Conservation (phyloP, 2,113 vertebrate genomes). For the Pterophyllum scalare region DNA sequence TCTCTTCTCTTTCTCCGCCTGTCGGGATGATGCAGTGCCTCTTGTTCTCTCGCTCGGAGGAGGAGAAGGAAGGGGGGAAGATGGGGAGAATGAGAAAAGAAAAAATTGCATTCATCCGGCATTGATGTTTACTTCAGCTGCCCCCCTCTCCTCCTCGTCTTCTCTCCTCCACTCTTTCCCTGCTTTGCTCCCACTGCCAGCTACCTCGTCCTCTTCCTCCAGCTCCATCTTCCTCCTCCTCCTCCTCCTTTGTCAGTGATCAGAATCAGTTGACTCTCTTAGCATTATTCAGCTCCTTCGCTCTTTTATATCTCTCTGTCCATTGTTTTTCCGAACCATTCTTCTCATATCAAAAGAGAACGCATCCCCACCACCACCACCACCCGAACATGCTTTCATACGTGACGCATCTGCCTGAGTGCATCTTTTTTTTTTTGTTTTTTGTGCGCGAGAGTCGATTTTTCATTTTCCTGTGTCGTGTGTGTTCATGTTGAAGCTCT, state of each 20-base stretch:
- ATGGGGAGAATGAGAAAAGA: conserved; percentile 60
- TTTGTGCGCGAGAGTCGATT: conserved; percentile 1
- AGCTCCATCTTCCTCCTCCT: conserved; percentile 31
- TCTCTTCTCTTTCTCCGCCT: conserved; percentile 85
- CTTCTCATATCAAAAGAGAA: conserved; percentile 72
- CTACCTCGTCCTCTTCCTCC: conserved; percentile 36
- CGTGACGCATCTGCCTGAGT: conserved; percentile 47
- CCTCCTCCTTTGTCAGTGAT: conserved; percentile 12
- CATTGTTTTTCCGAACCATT: conserved; percentile 58
- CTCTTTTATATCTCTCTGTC: conserved; percentile 46
- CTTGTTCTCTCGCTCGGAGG: conserved; percentile 85
- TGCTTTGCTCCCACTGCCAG: conserved; percentile 8
- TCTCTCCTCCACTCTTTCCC: background rate
- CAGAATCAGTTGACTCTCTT: conserved; percentile 58
- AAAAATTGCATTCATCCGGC: conserved; percentile 75
- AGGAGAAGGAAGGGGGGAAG: conserved; percentile 59
- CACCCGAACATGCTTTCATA: conserved; percentile 20
- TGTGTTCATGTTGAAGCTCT: conserved; percentile 3
- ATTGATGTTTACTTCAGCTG: conserved; percentile 71
- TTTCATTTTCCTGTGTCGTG: conserved; percentile 27
- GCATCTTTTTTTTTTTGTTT: conserved; percentile 19
- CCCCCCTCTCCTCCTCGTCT: conserved; percentile 1
- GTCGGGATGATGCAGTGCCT: conserved; percentile 99
- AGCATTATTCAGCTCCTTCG: conserved; percentile 39
- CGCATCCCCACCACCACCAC: conserved; percentile 26